These are phyloP conservation scores for Argynnis bischoffii DNA, from an alignment of 2,888 invertebrate genomes.

Conservation along the genomic window DNA sequence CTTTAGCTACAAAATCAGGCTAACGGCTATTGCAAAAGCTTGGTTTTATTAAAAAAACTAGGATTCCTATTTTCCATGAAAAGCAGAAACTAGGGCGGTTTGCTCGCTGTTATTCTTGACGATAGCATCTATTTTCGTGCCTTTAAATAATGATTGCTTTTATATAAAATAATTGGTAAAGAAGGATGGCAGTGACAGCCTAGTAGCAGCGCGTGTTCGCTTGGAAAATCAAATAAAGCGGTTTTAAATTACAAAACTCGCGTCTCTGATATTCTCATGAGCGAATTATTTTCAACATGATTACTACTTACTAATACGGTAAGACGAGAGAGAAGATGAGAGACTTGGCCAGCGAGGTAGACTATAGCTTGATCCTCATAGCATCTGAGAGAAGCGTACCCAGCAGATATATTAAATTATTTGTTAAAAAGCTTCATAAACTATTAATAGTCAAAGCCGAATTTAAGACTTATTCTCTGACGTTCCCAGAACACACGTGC, in stretches of 20 bases:
- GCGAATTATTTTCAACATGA: too few relatives aligned
- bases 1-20: constrained; percentile 8
- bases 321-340: too few relatives aligned
- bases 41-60: constrained; percentile 16
- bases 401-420: too few relatives aligned
- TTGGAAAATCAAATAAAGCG: too few relatives aligned
- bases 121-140: constrained; percentile 10
- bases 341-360: too few relatives aligned
- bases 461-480: constrained; percentile 28
- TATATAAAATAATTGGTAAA: not conserved
- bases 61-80: constrained; percentile 11
- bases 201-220: too few relatives aligned
- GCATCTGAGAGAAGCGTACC: too few relatives aligned
- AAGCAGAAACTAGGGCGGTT: constrained; percentile 15
- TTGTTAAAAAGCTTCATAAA: not conserved
- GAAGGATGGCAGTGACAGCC: too few relatives aligned
- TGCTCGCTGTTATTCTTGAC: constrained; percentile 7
- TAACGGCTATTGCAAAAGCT: constrained; percentile 7
- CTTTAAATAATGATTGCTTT: constrained; percentile 5
- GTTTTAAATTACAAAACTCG: too few relatives aligned
- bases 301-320: too few relatives aligned
- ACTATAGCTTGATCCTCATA: too few relatives aligned
- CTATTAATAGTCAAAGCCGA: constrained; percentile 8
- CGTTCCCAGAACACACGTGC: constrained; percentile 17
- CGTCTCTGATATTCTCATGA: too few relatives aligned